phyloP scores from a whole-genome alignment of 2,888 invertebrate genomes.

The Andrena camellia region DNA sequence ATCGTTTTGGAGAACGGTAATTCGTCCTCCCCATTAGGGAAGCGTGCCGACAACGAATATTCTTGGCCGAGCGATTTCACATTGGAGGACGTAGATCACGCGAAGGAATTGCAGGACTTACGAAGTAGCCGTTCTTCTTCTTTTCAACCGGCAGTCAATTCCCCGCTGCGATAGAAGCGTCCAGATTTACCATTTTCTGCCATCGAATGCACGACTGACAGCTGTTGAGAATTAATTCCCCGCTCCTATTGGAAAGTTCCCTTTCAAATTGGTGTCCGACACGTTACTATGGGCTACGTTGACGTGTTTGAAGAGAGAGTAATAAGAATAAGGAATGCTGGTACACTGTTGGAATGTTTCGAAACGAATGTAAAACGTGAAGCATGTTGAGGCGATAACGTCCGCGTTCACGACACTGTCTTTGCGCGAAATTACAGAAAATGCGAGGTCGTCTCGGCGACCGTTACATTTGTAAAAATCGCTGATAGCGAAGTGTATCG shows the following conservation, averaged over 20 bases:
- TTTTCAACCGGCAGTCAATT: neutral
- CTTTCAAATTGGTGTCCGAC: neutral
- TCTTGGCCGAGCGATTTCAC: neutral
- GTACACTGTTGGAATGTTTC: neutral
- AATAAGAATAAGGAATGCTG: neutral
- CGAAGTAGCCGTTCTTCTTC: neutral
- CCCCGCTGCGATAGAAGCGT: neutral
- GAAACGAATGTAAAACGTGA: neutral
- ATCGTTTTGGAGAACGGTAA: slow-evolving; percentile 1
- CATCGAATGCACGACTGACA: neutral
- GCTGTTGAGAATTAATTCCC: slow-evolving; percentile 14
- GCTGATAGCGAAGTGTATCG: neutral
- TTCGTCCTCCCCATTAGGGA: neutral
- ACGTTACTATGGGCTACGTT: too few relatives aligned
- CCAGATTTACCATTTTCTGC: slow-evolving; percentile 2
- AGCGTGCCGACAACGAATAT: neutral
- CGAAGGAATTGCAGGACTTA: neutral
- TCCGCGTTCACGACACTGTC: neutral
- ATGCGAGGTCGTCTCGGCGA: neutral
- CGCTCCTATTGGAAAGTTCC: neutral
- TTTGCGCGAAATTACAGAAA: neutral
- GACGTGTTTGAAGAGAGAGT: too few relatives aligned
- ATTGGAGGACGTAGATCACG: neutral
- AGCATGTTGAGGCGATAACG: neutral
- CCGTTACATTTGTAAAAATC: neutral